A percentile compares a stretch with the other conserved stretches of the same genome.
Evolutionary conservation across 2,113 vertebrate genomes (phyloP).

Genomic region (Hippocampus mohnikei): DNA sequence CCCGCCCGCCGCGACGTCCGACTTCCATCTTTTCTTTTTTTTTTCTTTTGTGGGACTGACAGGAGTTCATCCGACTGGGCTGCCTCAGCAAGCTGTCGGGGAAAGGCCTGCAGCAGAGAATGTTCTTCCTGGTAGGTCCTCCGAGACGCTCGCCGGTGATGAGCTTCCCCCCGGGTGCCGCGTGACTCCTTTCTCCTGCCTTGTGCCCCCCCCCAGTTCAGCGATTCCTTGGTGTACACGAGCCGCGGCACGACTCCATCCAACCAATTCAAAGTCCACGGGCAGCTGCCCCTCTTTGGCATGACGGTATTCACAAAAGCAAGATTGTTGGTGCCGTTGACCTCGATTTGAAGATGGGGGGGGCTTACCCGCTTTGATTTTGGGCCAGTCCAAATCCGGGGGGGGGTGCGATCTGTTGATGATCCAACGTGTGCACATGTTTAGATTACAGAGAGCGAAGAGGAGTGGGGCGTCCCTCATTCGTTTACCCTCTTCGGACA

Average conservation of each 20-base stretch:
- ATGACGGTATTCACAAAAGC: conserved; percentile 78
- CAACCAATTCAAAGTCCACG: conserved; percentile 95
- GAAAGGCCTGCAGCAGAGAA: conserved; percentile 95
- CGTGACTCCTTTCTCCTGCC: background rate
- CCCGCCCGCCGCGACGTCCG: background rate
- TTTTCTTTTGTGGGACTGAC: conserved; percentile 36
- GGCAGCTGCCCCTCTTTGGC: conserved; percentile 86
- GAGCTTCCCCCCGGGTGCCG: too few relatives aligned
- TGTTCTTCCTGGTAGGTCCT: conserved; percentile 91
- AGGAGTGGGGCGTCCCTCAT: conserved; percentile 93
- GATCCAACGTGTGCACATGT: background rate
- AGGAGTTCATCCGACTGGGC: conserved; percentile 97
- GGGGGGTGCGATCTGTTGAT: too few relatives aligned
- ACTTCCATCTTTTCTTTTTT: background rate
- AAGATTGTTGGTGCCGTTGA: background rate
- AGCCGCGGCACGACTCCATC: conserved; percentile 87
- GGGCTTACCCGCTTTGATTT: background rate
- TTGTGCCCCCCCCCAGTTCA: conserved; percentile 76
- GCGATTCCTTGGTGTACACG: conserved; percentile 88
- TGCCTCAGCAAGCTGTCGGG: conserved; percentile 96
- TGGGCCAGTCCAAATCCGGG: too few relatives aligned
- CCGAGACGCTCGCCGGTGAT: background rate
- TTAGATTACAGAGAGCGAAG: conserved; percentile 90
- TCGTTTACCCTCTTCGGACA: conserved; percentile 89
- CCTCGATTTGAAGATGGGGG: background rate